phyloP scores from a whole-genome alignment of 2,113 vertebrate genomes.

The Sminthopsis crassicaudata region DNA sequence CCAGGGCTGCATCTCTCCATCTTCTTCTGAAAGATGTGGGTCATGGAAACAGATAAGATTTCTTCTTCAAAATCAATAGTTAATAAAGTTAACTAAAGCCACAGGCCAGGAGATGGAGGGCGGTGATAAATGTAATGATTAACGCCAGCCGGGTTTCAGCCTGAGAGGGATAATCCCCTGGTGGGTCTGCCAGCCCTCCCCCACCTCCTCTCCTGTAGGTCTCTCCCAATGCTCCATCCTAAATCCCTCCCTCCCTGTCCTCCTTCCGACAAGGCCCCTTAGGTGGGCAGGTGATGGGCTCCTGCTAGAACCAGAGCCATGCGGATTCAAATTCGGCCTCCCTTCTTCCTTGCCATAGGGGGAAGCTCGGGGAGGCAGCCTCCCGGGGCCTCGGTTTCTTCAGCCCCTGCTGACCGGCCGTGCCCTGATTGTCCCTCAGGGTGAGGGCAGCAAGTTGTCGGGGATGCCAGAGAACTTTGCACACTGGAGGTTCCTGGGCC shows the following conservation, averaged over 20 bases:
- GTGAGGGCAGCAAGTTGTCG: not conserved
- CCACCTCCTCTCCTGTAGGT: no score
- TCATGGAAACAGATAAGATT: not conserved
- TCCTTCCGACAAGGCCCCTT: not conserved
- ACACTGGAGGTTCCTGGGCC: not conserved
- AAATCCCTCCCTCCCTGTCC: not conserved
- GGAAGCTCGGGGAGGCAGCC: not conserved
- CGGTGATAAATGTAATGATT: not conserved
- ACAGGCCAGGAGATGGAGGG: not conserved
- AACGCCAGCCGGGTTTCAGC: not conserved
- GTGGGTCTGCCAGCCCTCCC: not conserved
- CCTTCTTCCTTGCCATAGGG: not conserved
- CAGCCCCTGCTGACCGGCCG: not conserved
- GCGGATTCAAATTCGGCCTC: not conserved
- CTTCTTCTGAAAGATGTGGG: not conserved
- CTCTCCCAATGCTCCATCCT: not conserved
- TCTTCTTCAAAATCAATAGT: constrained; percentile 3
- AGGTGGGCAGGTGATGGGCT: not conserved
- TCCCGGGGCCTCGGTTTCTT: no score
- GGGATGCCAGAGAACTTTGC: not conserved
- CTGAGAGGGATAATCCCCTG: not conserved
- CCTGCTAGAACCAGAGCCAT: not conserved
- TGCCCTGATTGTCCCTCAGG: not conserved
- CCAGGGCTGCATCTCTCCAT: not conserved
- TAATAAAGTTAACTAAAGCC: not conserved